Conservation (phyloP, 2,113 vertebrate genomes). For the Gopherus evgoodei region DNA sequence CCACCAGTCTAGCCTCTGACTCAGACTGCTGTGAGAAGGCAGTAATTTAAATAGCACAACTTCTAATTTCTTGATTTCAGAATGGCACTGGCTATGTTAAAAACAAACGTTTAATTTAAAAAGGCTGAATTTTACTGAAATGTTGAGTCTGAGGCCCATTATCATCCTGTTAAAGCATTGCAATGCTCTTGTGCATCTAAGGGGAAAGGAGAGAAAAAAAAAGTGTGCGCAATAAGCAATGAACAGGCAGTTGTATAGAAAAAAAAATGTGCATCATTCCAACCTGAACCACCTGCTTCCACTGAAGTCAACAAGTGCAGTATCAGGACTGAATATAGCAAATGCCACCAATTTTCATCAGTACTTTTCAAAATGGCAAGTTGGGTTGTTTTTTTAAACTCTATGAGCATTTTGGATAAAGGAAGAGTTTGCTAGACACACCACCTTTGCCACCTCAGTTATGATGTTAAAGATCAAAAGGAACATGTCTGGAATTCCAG, state of each 20-base stretch:
- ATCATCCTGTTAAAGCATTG: neutral
- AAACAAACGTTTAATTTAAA: neutral
- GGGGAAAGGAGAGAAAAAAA: neutral
- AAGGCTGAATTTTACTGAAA: neutral
- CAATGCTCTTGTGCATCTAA: neutral
- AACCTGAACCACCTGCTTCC: neutral
- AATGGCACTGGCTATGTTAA: neutral
- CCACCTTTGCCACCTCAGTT: neutral
- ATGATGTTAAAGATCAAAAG: neutral
- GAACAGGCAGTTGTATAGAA: neutral
- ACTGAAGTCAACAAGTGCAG: neutral
- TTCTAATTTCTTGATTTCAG: no score
- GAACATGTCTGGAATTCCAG: neutral
- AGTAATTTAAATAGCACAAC: neutral
- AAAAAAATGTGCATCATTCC: neutral
- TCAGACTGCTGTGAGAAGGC: neutral
- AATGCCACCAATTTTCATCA: neutral
- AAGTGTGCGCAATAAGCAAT: rapidly evolving
- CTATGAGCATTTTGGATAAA: neutral
- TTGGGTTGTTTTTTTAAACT: neutral
- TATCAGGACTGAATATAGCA: neutral
- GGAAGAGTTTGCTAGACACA: neutral
- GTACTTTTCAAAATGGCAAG: neutral
- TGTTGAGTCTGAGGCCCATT: no score
- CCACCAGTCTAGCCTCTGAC: neutral